phyloP scores from a whole-genome alignment of 1,140 invertebrate genomes.

The Luehdorfia chinensis region DNA sequence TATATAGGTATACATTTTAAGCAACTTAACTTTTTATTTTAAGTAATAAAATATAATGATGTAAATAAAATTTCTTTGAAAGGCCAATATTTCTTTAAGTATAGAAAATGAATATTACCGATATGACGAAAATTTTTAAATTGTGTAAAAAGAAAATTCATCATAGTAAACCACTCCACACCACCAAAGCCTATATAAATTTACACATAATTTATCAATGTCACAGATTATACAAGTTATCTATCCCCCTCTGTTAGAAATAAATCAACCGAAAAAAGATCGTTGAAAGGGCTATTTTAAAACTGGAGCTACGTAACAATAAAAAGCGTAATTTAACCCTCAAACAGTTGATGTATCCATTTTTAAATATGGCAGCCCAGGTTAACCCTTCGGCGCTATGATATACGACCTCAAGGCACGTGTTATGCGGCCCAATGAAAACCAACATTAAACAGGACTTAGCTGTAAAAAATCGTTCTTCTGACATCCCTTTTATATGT shows the following conservation, averaged over 20 bases:
- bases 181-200: slow-evolving; percentile 14
- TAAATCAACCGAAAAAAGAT: slow-evolving; percentile 44
- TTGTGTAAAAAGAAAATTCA: no score
- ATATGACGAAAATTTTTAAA: no score
- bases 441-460: slow-evolving; percentile 48
- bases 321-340: slow-evolving; percentile 57
- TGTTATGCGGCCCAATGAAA: slow-evolving; percentile 47
- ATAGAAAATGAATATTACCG: no score
- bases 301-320: slow-evolving; percentile 41
- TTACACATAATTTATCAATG: slow-evolving; percentile 31
- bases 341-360: slow-evolving; percentile 43
- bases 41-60: no score
- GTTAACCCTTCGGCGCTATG: slow-evolving; percentile 49
- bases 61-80: no score
- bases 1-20: no score
- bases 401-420: slow-evolving; percentile 51
- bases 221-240: slow-evolving; percentile 31
- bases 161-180: no score
- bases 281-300: slow-evolving; percentile 56
- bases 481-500: slow-evolving; percentile 31
- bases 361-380: slow-evolving; percentile 43
- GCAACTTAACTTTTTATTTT: no score
- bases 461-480: slow-evolving; percentile 26
- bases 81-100: no score
- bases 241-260: slow-evolving; percentile 30